Conservation (phyloP, 2,888 invertebrate genomes). For the Anagyrus pseudococci region DNA sequence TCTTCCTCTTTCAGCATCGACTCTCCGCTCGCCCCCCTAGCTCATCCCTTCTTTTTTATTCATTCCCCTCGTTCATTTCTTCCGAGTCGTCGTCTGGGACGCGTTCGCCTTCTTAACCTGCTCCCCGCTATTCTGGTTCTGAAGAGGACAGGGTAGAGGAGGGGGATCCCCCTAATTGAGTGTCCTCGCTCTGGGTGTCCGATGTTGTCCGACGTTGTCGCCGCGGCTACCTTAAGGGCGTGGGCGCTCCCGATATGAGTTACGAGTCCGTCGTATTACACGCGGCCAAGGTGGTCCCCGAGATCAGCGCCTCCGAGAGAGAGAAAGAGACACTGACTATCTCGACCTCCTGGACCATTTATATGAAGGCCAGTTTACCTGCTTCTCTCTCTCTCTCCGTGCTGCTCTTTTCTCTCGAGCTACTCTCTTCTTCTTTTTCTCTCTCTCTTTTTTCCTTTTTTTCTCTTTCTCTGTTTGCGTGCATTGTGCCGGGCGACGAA, state of each 20-base stretch:
- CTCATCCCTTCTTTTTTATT: constrained; percentile 31
- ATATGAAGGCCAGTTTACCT: constrained; percentile 24
- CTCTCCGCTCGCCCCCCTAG: constrained; percentile 28
- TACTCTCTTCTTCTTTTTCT: neutral
- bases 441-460: neutral
- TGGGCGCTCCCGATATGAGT: constrained; percentile 60
- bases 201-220: constrained; percentile 59
- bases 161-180: constrained; percentile 55
- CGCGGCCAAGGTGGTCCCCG: constrained; percentile 50
- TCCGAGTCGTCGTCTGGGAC: constrained; percentile 9
- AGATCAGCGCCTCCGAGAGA: too few relatives aligned
- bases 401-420: too few relatives aligned
- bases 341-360: constrained; percentile 12
- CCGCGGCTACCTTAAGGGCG: constrained; percentile 56
- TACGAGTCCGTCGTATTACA: constrained; percentile 61
- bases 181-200: constrained; percentile 62
- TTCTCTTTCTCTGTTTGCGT: constrained; percentile 10
- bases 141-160: neutral
- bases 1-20: constrained; percentile 32
- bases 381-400: constrained; percentile 7
- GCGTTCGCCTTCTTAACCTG: constrained; percentile 28
- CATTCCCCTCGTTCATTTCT: constrained; percentile 35
- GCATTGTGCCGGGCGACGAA: neutral
- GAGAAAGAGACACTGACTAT: constrained; percentile 9
- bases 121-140: constrained; percentile 26